These are phyloP conservation scores for Torymus texanus DNA, from an alignment of 2,888 invertebrate genomes.

Conservation along the genomic window DNA sequence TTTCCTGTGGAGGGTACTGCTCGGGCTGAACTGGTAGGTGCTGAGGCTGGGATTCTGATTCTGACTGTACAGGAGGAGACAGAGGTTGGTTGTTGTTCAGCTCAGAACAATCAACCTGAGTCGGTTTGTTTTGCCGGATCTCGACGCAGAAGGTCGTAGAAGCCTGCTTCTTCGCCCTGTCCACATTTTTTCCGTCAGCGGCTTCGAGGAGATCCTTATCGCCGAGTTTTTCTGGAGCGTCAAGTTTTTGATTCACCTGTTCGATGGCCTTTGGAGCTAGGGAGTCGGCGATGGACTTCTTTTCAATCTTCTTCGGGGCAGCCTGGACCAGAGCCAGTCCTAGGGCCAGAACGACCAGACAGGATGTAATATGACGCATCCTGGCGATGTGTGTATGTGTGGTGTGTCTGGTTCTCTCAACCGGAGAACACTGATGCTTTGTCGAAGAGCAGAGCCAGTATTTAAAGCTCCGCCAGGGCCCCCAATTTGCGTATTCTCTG, in stretches of 20 bases:
- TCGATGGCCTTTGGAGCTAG: constrained; percentile 14
- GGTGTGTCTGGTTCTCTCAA: constrained; percentile 1
- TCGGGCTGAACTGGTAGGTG: not conserved
- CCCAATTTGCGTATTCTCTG: constrained; percentile 4
- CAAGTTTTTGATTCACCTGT: constrained; percentile 39
- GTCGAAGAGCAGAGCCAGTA: not conserved
- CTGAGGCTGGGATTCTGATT: not conserved
- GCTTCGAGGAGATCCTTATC: constrained; percentile 34
- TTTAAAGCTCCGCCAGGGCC: constrained; percentile 30
- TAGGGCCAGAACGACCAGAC: not conserved
- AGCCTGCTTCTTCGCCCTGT: constrained; percentile 52
- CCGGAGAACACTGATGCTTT: constrained; percentile 39
- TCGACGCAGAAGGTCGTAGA: constrained; percentile 54
- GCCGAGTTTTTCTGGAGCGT: constrained; percentile 9
- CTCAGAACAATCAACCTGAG: constrained; percentile 52
- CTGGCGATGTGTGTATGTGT: not conserved
- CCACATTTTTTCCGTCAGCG: constrained; percentile 19
- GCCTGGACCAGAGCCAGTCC: constrained; percentile 27
- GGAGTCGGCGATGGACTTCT: constrained; percentile 40
- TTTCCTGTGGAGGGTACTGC: not conserved
- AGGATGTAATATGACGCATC: not conserved
- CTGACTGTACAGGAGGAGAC: not conserved
- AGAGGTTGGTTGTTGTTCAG: not conserved
- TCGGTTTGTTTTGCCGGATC: constrained; percentile 46
- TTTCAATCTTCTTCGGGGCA: constrained; percentile 41